Evolutionary conservation across 2,888 invertebrate species (phyloP), one percentile per base, ranked within the genome.

Genomic region (Yponomeuta malinellus): DNA sequence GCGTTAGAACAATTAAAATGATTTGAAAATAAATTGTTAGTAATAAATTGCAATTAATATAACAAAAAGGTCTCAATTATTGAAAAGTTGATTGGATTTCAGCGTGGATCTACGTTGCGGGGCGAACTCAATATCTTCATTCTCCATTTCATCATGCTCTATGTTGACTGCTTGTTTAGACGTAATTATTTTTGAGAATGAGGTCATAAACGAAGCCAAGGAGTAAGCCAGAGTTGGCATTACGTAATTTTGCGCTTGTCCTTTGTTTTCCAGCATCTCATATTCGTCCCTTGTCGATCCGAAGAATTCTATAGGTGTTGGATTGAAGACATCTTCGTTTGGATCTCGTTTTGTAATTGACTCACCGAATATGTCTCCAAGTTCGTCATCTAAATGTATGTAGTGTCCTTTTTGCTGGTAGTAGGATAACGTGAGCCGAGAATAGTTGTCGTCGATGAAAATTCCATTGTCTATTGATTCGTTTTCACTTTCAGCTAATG

Each of bases 381-480:
- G 52, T 59, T 59, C 52, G 52, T 59, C 52, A 5, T 59, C 52
- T 15, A 59, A 59, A 15, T 59, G 52, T 15, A 59, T 15, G 15
- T 59, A 59, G 52, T 59, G 52, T 2, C 52, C 52, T 15, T 5
- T 59, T 59, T 59, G 52, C 15, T 59, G 52, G 74, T 88, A 85
- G 73, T 85, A 87, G 1, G 85, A 87, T 9, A 86, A 75, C 67
- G 85, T 77, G 3, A 88, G 81, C 64, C 88, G 85, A 2, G 86
- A 88, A 73, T 83, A 83, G 73, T 87, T 86, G 72, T 88, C 85
- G 71, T 68, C 68, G 68, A 68, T 68, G n/a, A 65, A 65, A n/a
- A 29, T 33, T 31, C 31, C 29, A 23, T 33, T 10, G 33, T 31
- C 65, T 31, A 65, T 65, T 12, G 65, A 29, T 23, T 65, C 31